A percentile compares a stretch with the other conserved stretches of the same genome.
These are phyloP conservation scores for Brachirus orientalis DNA, from an alignment of 2,113 vertebrate species.

Conservation along the genomic window DNA sequence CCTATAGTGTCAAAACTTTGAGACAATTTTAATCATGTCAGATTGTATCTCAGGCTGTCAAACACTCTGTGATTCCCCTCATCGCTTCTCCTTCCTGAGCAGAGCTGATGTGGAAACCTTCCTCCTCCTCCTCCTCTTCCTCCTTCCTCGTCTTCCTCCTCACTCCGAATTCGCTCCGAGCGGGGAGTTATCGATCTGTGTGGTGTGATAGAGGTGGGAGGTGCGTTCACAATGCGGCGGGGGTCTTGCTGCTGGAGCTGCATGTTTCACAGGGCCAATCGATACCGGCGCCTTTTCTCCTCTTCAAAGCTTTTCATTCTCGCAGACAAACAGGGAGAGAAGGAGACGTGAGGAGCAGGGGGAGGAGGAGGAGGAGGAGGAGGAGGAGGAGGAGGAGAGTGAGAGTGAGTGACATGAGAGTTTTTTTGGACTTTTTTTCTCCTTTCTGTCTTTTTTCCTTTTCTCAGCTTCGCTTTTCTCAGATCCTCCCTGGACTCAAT, in stretches of 20 bases:
- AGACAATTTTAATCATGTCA: neutral
- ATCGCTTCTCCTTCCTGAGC: slow-evolving; percentile 29
- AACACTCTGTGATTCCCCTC: slow-evolving; percentile 35
- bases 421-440: slow-evolving; percentile 2
- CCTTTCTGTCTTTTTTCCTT: slow-evolving; percentile 8
- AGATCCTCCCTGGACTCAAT: slow-evolving; percentile 26
- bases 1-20: neutral
- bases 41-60: slow-evolving; percentile 38
- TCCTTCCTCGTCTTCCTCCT: slow-evolving; percentile 5
- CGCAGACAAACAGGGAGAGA: slow-evolving; percentile 69
- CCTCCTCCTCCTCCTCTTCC: slow-evolving; percentile 30
- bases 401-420: slow-evolving; percentile 59
- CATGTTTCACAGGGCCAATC: slow-evolving; percentile 79
- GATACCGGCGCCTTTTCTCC: slow-evolving; percentile 69
- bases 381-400: neutral
- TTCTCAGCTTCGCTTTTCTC: slow-evolving; percentile 7
- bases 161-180: slow-evolving; percentile 26
- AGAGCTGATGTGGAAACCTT: slow-evolving; percentile 38
- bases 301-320: slow-evolving; percentile 80
- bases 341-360: slow-evolving; percentile 56
- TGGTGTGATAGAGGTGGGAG: slow-evolving; percentile 66
- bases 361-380: slow-evolving; percentile 21
- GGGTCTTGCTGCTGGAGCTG: slow-evolving; percentile 67
- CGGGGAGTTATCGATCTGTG: slow-evolving; percentile 68
- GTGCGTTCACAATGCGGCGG: slow-evolving; percentile 68